phyloP scores from a whole-genome alignment of 2,113 vertebrate genomes.

The Zingel zingel region DNA sequence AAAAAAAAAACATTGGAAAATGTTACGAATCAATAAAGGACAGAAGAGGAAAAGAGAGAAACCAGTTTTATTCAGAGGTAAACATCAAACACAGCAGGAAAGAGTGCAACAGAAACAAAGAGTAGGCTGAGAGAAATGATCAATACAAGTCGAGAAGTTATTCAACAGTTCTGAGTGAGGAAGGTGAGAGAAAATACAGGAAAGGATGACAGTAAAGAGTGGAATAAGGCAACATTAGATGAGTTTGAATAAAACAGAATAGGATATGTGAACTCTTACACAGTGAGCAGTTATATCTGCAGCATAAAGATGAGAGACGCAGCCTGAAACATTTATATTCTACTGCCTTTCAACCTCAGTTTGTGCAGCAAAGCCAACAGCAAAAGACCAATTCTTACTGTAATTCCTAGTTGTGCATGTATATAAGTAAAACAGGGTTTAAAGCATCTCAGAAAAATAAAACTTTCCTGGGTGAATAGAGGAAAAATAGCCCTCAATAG shows the following conservation, averaged over 20 bases:
- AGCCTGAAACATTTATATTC: not conserved
- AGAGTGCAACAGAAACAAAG: constrained; percentile 48
- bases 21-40: constrained; percentile 16
- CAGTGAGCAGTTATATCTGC: not conserved
- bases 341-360: not conserved
- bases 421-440: not conserved
- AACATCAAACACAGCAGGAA: constrained; percentile 66
- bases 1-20: not conserved
- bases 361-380: not conserved
- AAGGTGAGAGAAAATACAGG: constrained; percentile 3
- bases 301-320: not conserved
- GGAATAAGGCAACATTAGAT: not conserved
- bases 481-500: not conserved
- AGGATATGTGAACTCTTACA: not conserved
- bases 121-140: constrained; percentile 5
- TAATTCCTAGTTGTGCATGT: not conserved
- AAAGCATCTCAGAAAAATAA: constrained; percentile 4
- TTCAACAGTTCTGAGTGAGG: constrained; percentile 18
- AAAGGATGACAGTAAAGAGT: constrained; percentile 1
- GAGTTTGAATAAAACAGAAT: not conserved
- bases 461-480: not conserved
- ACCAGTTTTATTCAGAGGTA: constrained; percentile 68
- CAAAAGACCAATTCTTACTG: not conserved
- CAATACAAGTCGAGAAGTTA: constrained; percentile 6
- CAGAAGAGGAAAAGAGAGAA: constrained; percentile 41